Percentiles rank a stretch among this genome's conserved stretches.
phyloP scores from a whole-genome alignment of 2,888 invertebrate genomes.

The Pterostichus madidus region DNA sequence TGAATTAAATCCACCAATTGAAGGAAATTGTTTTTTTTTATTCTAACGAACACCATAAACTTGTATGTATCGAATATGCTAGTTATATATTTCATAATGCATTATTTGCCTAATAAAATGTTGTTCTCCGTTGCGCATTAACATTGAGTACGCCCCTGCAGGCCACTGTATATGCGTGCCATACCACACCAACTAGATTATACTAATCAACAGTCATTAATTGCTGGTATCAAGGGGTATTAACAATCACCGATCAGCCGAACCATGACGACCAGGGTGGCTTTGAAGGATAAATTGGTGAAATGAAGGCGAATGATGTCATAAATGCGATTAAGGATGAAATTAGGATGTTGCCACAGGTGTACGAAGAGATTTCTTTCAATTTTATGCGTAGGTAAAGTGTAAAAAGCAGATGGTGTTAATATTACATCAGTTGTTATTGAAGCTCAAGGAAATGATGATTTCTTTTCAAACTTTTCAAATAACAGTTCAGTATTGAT shows the following conservation, averaged over 20 bases:
- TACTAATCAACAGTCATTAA: slow-evolving; percentile 56
- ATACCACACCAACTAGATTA: slow-evolving; percentile 45
- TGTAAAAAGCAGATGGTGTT: neutral
- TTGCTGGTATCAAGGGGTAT: slow-evolving; percentile 45
- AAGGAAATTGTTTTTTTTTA: too few relatives aligned
- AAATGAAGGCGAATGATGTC: slow-evolving; percentile 9
- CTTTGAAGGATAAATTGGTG: neutral
- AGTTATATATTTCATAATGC: too few relatives aligned
- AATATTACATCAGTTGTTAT: neutral
- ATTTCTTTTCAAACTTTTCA: slow-evolving; percentile 3
- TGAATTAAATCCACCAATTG: too few relatives aligned
- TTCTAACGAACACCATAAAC: too few relatives aligned
- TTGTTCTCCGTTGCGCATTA: too few relatives aligned
- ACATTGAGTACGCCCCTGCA: neutral
- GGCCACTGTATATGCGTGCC: slow-evolving; percentile 2
- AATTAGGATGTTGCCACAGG: neutral
- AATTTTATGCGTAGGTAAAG: neutral
- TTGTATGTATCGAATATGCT: too few relatives aligned
- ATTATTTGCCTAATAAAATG: too few relatives aligned
- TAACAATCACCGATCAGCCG: slow-evolving; percentile 43
- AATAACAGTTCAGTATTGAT: neutral
- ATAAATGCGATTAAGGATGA: neutral
- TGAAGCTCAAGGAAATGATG: neutral
- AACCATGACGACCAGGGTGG: neutral
- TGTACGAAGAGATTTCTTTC: neutral